These are phyloP conservation scores for Ericerus pela DNA, from an alignment of 1,140 invertebrate species.

Conservation along the genomic window DNA sequence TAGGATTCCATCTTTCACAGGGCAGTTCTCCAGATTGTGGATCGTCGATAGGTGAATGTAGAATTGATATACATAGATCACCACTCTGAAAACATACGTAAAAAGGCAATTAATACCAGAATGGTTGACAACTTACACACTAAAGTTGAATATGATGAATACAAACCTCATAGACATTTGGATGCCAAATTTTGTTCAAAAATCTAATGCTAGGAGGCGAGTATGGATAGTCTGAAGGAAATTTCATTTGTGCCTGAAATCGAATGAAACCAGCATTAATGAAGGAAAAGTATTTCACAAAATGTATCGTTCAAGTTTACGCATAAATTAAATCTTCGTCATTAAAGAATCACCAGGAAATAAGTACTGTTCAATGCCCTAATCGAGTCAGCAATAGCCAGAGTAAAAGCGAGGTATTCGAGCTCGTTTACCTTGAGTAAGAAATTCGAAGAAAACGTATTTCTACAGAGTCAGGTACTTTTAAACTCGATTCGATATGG, in stretches of 20 bases:
- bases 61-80: slow-evolving; percentile 97
- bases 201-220: slow-evolving; percentile 94
- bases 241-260: slow-evolving; percentile 92
- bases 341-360: no score
- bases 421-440: no score
- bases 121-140: background rate
- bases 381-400: no score
- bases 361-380: no score
- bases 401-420: no score
- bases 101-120: background rate
- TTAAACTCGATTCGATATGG: no score
- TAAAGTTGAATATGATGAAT: background rate
- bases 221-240: slow-evolving; percentile 94
- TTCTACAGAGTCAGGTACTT: no score
- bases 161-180: slow-evolving; percentile 98
- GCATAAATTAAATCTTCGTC: no score
- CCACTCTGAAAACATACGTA: slow-evolving; percentile 59
- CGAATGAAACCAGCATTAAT: no score
- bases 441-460: no score
- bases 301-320: background rate
- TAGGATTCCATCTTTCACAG: slow-evolving; percentile 99
- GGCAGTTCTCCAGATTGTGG: slow-evolving; percentile 96
- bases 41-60: slow-evolving; percentile 97
- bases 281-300: slow-evolving; percentile 20
- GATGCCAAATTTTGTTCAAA: slow-evolving; percentile 99